Base-by-base conservation (phyloP, 2,888 invertebrate genomes). In the Nephrotoma flavescens region DNA sequence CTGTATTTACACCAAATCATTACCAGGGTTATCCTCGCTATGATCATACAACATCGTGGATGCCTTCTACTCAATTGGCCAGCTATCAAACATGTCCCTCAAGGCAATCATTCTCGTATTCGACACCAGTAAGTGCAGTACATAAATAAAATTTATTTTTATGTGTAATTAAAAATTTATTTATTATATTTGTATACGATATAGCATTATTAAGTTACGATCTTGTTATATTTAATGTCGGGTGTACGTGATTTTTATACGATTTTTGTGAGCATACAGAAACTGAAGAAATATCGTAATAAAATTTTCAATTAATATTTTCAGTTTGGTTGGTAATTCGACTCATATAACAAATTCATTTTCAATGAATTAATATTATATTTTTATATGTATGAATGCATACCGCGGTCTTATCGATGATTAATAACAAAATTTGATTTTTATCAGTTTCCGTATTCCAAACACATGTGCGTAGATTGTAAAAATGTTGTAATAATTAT, bases 11-110 rank as follows among this genome's bases (percentile, higher is more conserved):
- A 87, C 89, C 88, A 71, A 87, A 88, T 57, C 88, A 88, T 83
- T 89, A 89, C 87, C 89, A 89, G 87, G 88, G 88, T 83, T 89
- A 89, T 88, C 88, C 89, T 47, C 87, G 89, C 31, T 86, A 41
- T 19, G 52, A 52, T 7, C 41, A 41, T 19, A 88, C 88, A 15
- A 42, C 87, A 15, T 87, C 88, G 31, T 88, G 88, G 88, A 87
- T 88, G 87, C 86, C 88, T 83, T 86, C 86, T 42, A 44, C 87
- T 31, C 88, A 87, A 86, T 86, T 88, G 47, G 83, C 88, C 3
- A 88, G 87, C 87, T 88, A 88, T 86, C 83, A 88, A 31, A 86
- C 88, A 11, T 88, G 89, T 86, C 86, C 88, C 44, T 87, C 88
- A 71, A 86, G 89, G 45, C 41, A 87, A 9, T 41, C 87, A 15